phyloP scores from a whole-genome alignment of 1,140 invertebrate species.

The Brachionus koreanus region DNA sequence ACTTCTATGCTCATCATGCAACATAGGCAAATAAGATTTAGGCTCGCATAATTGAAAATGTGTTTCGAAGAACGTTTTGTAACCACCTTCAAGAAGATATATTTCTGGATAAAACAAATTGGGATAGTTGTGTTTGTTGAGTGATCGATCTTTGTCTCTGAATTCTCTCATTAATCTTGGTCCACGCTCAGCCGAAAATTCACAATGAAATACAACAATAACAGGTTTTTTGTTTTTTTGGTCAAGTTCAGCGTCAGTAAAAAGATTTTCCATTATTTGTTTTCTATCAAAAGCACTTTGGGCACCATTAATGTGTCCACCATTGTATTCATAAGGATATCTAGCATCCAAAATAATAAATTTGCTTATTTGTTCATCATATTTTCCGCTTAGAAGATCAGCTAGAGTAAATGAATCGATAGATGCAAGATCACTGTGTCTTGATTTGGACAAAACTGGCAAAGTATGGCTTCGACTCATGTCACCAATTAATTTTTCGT shows the following conservation, averaged over 20 bases:
- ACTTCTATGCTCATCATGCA: conserved; percentile 16
- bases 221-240: conserved; percentile 62
- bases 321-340: too few relatives aligned
- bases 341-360: too few relatives aligned
- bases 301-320: conserved; percentile 72
- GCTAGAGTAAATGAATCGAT: background rate
- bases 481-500: conserved; percentile 12
- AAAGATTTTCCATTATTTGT: conserved; percentile 64
- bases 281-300: conserved; percentile 76
- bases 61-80: conserved; percentile 77
- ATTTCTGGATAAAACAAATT: conserved; percentile 84
- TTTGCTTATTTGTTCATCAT: background rate
- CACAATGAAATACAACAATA: conserved; percentile 93
- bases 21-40: conserved; percentile 21
- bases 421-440: conserved; percentile 21
- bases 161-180: conserved; percentile 72
- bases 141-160: conserved; percentile 75
- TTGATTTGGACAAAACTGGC: background rate
- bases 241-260: conserved; percentile 55
- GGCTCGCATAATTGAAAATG: background rate
- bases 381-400: background rate
- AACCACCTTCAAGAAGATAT: conserved; percentile 89
- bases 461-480: background rate
- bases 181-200: conserved; percentile 90
- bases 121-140: conserved; percentile 80